Base-by-base conservation (phyloP, 2,797 vertebrate species). In the Aldrovandia affinis region DNA sequence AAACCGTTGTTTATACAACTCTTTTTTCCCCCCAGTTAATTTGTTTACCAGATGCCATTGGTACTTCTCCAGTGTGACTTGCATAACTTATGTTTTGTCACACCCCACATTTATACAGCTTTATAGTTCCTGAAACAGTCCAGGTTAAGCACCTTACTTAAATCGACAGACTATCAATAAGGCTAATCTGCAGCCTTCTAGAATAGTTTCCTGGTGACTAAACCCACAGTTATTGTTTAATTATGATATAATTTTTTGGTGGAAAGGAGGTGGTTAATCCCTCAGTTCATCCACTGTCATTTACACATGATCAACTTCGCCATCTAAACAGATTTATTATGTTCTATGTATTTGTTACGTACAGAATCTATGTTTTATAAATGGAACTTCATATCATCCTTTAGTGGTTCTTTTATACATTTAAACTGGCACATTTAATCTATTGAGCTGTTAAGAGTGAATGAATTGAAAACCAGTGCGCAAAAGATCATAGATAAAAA, bases 1-100 rank as follows among this genome's bases (percentile, higher is more conserved):
- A 89, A 85, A 89, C 91, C 73, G 10, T 28, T 78, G 61, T 42
- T 20, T 61, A 77, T 79, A 57, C 83, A 28, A 52, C 4, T 84
- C 57, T 81, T 79, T 81, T 73, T 84, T 28, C 82, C 83, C 22
- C 81, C 22, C 59, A 75, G 83, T 80, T 87, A 50, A 82, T 86
- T 33, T 65, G n/a, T 14, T 80, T 81, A 65, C 83, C 61, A 73
- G 77, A 86, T 82, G 36, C 22, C 39, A 47, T 77, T 77, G 39
- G 42, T n/a, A 77, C 42, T 44, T 25, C 20, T 77, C 5, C 42
- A 25, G 73, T 9, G 73, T 44, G 20, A 77, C 42, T 77, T 77
- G 39, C 42, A n/a, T 44, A 77, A 8, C 36, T 77, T 25, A n/a
- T n/a, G 25, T n/a, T n/a, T 44, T 44, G 42, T 42, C 42, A 77